A percentile compares a stretch with the other conserved stretches of the same genome.
phyloP scores from a whole-genome alignment of 2,888 invertebrate genomes.

The Aporophyla nigra region DNA sequence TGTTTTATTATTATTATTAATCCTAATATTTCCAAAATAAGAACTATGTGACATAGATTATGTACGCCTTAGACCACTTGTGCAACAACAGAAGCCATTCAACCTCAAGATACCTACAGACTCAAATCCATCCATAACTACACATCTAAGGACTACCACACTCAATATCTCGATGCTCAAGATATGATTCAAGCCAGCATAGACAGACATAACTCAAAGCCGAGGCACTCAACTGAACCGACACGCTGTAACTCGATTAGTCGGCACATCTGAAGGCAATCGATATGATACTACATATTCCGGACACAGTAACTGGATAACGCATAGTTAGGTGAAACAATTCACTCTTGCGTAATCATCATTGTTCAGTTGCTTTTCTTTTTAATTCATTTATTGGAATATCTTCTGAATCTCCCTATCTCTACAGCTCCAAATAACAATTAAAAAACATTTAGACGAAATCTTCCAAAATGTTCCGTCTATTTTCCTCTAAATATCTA shows the following conservation, averaged over 20 bases:
- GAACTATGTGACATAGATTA: not conserved
- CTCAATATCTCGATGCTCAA: slow-evolving; percentile 34
- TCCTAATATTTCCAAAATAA: not conserved
- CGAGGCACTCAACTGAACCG: slow-evolving; percentile 60
- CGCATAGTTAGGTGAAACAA: not conserved
- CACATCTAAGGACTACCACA: slow-evolving; percentile 7
- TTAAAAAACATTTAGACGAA: not conserved
- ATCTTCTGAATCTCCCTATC: not conserved
- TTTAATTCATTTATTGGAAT: not conserved
- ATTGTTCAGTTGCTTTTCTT: not conserved
- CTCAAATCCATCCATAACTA: slow-evolving; percentile 9
- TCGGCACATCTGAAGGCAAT: slow-evolving; percentile 64
- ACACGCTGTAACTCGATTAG: slow-evolving; percentile 70
- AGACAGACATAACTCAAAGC: slow-evolving; percentile 59
- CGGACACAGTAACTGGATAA: slow-evolving; percentile 20
- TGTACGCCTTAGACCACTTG: no score
- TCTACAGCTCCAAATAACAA: no score
- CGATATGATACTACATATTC: slow-evolving; percentile 59
- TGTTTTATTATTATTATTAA: no score
- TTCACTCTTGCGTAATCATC: not conserved
- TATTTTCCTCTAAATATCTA: not conserved
- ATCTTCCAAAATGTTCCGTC: not conserved
- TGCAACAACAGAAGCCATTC: not conserved
- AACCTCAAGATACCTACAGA: slow-evolving; percentile 6
- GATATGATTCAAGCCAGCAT: slow-evolving; percentile 50